Evolutionary conservation across 2,797 vertebrate genomes (phyloP).

Genomic region (Sarcoramphus papa): DNA sequence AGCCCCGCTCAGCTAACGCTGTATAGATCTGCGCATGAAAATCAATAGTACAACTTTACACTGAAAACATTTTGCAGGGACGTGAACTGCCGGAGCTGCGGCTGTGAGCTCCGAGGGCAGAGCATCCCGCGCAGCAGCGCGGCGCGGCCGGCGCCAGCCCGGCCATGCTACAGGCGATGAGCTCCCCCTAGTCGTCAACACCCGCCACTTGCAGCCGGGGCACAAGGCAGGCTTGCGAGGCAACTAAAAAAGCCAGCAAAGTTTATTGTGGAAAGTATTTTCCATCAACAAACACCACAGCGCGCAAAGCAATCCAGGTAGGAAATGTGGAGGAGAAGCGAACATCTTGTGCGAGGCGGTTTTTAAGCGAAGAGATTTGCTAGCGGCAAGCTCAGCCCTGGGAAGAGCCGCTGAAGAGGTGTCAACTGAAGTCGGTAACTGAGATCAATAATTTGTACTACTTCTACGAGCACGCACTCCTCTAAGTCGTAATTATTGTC

Average conservation of each 20-base stretch:
- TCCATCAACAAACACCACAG: slow-evolving; percentile 45
- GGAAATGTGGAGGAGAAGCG: background rate
- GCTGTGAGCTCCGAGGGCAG: background rate
- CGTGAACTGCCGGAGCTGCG: background rate
- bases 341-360: background rate
- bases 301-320: slow-evolving; percentile 1
- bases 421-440: background rate
- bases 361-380: background rate
- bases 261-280: slow-evolving; percentile 75
- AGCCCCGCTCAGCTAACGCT: slow-evolving; percentile 50
- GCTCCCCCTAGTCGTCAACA: slow-evolving; percentile 89
- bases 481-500: slow-evolving; percentile 33
- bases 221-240: slow-evolving; percentile 15
- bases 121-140: background rate
- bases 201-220: slow-evolving; percentile 41
- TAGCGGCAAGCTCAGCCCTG: background rate
- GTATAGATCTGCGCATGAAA: slow-evolving; percentile 45
- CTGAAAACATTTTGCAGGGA: slow-evolving; percentile 43
- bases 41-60: slow-evolving; percentile 70
- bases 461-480: background rate
- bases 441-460: background rate
- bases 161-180: slow-evolving; percentile 79
- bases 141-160: background rate
- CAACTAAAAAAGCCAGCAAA: slow-evolving; percentile 50
- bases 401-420: background rate